A percentile compares a stretch with the other conserved stretches of the same genome.
These are phyloP conservation scores for Keiferia lycopersicella DNA, from an alignment of 2,888 invertebrate species.

Conservation along the genomic window DNA sequence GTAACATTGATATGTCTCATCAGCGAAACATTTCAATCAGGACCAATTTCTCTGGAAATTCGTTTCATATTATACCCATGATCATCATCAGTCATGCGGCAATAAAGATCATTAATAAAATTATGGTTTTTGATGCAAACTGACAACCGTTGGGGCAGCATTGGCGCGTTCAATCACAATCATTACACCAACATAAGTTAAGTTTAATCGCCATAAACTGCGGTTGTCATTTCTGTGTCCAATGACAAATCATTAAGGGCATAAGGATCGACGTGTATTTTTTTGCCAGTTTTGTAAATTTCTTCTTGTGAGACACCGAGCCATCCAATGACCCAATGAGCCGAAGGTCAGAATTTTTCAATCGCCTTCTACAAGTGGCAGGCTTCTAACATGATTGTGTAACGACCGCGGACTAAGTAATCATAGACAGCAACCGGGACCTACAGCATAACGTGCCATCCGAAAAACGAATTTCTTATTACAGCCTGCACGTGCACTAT, in stretches of 20 bases:
- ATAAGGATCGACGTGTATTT: slow-evolving; percentile 1
- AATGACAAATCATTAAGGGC: slow-evolving; percentile 29
- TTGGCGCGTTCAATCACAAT: slow-evolving; percentile 23
- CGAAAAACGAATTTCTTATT: too few species aligned
- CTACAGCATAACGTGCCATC: too few species aligned
- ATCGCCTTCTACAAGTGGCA: too few species aligned
- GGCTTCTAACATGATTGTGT: too few species aligned
- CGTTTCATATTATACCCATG: neutral
- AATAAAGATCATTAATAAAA: slow-evolving; percentile 25
- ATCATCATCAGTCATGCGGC: slow-evolving; percentile 10
- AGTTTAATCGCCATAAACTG: slow-evolving; percentile 19
- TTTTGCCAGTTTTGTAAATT: slow-evolving; percentile 12
- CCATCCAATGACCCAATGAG: too few species aligned
- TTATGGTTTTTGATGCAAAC: slow-evolving; percentile 18
- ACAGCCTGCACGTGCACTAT: too few species aligned
- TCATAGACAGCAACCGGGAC: too few species aligned
- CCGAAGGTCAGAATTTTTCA: too few species aligned
- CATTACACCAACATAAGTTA: slow-evolving; percentile 22
- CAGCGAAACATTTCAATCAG: neutral
- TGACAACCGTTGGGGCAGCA: slow-evolving; percentile 19
- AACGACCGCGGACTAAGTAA: too few species aligned
- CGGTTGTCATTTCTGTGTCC: slow-evolving; percentile 33
- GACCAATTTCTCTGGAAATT: neutral
- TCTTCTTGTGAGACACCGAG: too few species aligned
- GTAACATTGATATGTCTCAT: neutral